phyloP scores from a whole-genome alignment of 2,888 invertebrate species.

The Blastobasis adustella region DNA sequence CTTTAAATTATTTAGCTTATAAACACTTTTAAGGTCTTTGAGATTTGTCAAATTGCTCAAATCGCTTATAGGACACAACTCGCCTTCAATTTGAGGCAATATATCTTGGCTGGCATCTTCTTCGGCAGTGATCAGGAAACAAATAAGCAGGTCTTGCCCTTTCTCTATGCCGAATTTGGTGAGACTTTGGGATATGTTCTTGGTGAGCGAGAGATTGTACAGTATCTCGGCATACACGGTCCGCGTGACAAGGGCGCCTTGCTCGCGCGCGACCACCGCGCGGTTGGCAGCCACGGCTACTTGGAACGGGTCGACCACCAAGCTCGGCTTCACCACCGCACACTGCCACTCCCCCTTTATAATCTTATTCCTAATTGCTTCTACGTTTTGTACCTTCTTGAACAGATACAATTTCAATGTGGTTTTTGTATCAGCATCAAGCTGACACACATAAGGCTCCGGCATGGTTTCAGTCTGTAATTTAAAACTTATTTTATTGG shows the following conservation, averaged over 20 bases:
- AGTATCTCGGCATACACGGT: conserved; percentile 79
- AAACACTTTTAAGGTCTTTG: conserved; percentile 70
- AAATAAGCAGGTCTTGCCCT: conserved; percentile 39
- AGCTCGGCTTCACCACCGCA: conserved; percentile 75
- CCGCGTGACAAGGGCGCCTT: conserved; percentile 71
- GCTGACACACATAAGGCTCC: conserved; percentile 34
- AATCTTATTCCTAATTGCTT: conserved; percentile 68
- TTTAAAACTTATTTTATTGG: too few species aligned
- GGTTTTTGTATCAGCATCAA: conserved; percentile 60
- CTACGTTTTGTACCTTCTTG: conserved; percentile 74
- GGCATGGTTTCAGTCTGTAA: conserved; percentile 20
- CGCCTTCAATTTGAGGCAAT: conserved; percentile 69
- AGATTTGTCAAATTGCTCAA: conserved; percentile 62
- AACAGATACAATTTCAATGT: conserved; percentile 68
- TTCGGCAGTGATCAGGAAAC: conserved; percentile 37
- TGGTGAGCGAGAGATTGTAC: conserved; percentile 79
- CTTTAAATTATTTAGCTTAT: conserved; percentile 75
- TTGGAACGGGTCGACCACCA: conserved; percentile 75
- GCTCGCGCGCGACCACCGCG: conserved; percentile 70
- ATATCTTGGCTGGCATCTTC: conserved; percentile 40
- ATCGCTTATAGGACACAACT: conserved; percentile 58
- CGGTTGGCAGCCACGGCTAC: conserved; percentile 80
- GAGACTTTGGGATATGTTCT: conserved; percentile 81
- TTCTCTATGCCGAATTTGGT: conserved; percentile 76
- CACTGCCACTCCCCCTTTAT: conserved; percentile 75